phyloP scores from a whole-genome alignment of 2,113 vertebrate genomes.

The Lampris megalopsis region DNA sequence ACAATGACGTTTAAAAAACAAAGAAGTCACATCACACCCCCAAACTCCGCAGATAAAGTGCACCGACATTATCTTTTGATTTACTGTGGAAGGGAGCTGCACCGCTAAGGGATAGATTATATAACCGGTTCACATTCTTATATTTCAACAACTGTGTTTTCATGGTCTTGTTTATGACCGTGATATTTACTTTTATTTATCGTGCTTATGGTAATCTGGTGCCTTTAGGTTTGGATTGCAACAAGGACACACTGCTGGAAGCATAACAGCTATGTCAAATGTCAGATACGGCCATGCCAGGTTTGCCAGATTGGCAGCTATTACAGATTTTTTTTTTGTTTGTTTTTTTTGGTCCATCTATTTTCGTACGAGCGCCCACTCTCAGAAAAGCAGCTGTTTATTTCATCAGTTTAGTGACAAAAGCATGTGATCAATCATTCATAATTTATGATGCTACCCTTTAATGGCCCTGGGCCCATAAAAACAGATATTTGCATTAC shows the following conservation, averaged over 20 bases:
- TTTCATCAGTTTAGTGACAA: constrained; percentile 71
- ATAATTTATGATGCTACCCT: constrained; percentile 68
- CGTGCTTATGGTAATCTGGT: constrained; percentile 29
- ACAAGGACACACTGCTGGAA: constrained; percentile 45
- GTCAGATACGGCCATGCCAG: constrained; percentile 17
- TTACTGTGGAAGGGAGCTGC: constrained; percentile 40
- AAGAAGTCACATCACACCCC: constrained; percentile 18
- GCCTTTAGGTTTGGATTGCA: constrained; percentile 42
- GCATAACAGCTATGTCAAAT: constrained; percentile 65
- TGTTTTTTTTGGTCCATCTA: constrained; percentile 57
- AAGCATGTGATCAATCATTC: constrained; percentile 70
- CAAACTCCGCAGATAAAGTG: constrained; percentile 17
- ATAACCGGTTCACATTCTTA: constrained; percentile 27
- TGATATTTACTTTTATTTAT: constrained; percentile 43
- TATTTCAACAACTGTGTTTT: constrained; percentile 39
- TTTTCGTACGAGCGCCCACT: constrained; percentile 55
- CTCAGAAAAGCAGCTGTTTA: constrained; percentile 67
- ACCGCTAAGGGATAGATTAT: not conserved
- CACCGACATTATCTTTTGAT: constrained; percentile 26
- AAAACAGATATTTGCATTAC: constrained; percentile 70
- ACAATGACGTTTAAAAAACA: constrained; percentile 23
- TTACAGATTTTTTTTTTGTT: constrained; percentile 35
- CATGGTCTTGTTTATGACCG: constrained; percentile 20
- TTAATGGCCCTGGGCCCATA: constrained; percentile 57
- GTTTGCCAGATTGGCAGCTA: constrained; percentile 39